Evolutionary conservation across 2,888 invertebrate species (phyloP).

Genomic region (Neoscelio sp.): DNA sequence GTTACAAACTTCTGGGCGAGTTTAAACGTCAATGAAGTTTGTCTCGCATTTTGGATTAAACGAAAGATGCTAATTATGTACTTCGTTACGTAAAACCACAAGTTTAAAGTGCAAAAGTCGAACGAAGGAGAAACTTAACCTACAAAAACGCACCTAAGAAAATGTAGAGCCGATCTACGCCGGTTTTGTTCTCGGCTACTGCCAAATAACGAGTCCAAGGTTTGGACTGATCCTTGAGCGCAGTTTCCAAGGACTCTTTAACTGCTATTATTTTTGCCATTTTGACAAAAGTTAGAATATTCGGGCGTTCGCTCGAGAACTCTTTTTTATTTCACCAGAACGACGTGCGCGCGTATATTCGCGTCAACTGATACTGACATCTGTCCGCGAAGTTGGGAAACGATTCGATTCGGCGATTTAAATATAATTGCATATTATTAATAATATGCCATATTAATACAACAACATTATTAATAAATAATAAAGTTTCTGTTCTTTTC

Average conservation of each 20-base stretch:
- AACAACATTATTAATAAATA: too few species aligned
- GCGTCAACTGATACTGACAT: too few species aligned
- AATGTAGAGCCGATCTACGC: constrained; percentile 89
- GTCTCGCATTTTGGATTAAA: too few species aligned
- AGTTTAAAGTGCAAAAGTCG: constrained; percentile 42
- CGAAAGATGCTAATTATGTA: background rate
- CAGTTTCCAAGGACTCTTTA: constrained; percentile 86
- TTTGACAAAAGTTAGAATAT: constrained; percentile 39
- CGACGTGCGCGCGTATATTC: constrained; percentile 6
- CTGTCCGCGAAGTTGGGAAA: too few species aligned
- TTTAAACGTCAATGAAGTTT: too few species aligned
- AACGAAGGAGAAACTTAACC: constrained; percentile 64
- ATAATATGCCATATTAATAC: too few species aligned
- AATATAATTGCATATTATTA: too few species aligned
- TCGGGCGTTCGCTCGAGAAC: background rate
- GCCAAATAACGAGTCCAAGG: constrained; percentile 89
- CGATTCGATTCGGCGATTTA: too few species aligned
- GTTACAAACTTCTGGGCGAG: too few species aligned
- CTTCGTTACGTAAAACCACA: constrained; percentile 35
- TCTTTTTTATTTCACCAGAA: background rate
- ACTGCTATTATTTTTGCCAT: constrained; percentile 84
- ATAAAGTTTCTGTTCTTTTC: too few species aligned
- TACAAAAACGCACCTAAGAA: constrained; percentile 88
- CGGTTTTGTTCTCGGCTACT: constrained; percentile 88
- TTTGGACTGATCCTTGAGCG: constrained; percentile 87